Evolutionary conservation across 2,797 vertebrate genomes (phyloP).

Genomic region (Lagothrix lagotricha): DNA sequence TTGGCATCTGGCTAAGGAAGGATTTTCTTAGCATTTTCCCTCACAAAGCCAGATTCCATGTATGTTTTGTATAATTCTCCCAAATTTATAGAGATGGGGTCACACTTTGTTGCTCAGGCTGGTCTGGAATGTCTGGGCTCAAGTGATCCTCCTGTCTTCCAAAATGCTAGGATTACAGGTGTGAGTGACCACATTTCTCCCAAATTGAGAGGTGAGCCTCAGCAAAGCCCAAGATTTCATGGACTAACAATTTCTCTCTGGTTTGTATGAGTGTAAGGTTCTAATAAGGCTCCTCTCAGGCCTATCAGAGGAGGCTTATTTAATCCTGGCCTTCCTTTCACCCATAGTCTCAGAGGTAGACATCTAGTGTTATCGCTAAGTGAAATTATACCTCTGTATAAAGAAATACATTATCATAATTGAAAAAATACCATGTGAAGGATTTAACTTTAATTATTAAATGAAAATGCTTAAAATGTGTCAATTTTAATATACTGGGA

Average conservation of each 20-base stretch:
- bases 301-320: background rate
- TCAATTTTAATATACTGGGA: background rate
- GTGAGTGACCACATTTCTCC: background rate
- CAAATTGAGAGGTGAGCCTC: background rate
- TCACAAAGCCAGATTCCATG: background rate
- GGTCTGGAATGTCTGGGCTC: background rate
- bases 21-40: background rate
- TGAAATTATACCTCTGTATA: background rate
- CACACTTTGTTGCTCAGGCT: background rate
- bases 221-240: background rate
- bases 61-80: background rate
- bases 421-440: background rate
- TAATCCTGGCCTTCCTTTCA: background rate
- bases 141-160: background rate
- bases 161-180: background rate
- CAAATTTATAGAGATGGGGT: background rate
- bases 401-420: background rate
- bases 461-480: background rate
- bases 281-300: background rate
- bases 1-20: background rate
- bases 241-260: background rate
- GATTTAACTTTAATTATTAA: background rate
- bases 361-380: background rate
- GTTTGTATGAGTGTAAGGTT: background rate
- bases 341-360: background rate